phyloP scores from a whole-genome alignment of 2,113 vertebrate genomes.

The Gopherus flavomarginatus region DNA sequence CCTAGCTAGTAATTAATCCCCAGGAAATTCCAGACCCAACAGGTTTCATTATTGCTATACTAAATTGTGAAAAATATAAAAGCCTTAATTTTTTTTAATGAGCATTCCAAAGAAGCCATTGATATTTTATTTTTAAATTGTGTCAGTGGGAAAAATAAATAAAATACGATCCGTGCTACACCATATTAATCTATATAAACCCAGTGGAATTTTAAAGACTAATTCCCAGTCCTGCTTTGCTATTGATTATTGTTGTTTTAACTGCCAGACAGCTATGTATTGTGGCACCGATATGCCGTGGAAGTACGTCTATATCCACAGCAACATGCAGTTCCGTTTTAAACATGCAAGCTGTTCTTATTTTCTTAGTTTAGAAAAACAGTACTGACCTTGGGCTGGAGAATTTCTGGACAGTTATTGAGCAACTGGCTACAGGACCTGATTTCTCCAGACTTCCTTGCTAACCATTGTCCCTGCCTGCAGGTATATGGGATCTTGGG shows the following conservation, averaged over 20 bases:
- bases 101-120: slow-evolving; percentile 67
- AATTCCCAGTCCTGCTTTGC: background rate
- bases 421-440: background rate
- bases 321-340: background rate
- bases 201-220: background rate
- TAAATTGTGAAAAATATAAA: slow-evolving; percentile 59
- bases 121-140: slow-evolving; percentile 62
- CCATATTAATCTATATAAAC: background rate
- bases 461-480: background rate
- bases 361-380: background rate
- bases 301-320: fast-evolving
- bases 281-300: background rate
- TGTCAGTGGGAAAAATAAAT: slow-evolving; percentile 35
- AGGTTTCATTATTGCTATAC: slow-evolving; percentile 54
- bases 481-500: too few relatives aligned
- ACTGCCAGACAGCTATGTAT: background rate
- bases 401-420: background rate
- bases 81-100: slow-evolving; percentile 39
- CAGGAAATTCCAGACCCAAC: slow-evolving; percentile 60
- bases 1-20: slow-evolving; percentile 66
- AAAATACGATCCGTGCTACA: slow-evolving; percentile 59
- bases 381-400: background rate
- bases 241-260: background rate
- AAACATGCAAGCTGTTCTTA: background rate
- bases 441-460: background rate